Conservation (phyloP, 2,113 vertebrate genomes). For the Salvelinus fontinalis region DNA sequence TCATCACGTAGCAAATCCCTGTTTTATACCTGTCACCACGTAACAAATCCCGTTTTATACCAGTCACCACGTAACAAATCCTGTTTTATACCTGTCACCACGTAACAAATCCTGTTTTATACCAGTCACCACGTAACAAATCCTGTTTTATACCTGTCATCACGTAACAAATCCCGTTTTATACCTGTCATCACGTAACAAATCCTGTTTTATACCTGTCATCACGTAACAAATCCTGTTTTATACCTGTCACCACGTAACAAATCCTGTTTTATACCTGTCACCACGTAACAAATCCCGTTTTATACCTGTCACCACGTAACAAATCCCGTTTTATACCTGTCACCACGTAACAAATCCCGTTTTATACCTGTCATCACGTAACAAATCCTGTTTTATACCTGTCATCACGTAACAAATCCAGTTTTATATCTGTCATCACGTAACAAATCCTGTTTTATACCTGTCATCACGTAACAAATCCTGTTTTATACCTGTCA, state of each 20-base stretch:
- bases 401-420: conserved; percentile 19
- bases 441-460: conserved; percentile 31
- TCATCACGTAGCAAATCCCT: too few relatives aligned
- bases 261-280: conserved; percentile 10
- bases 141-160: conserved; percentile 5
- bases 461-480: conserved; percentile 10
- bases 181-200: neutral
- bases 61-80: conserved; percentile 1
- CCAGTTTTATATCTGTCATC: conserved; percentile 7
- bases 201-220: conserved; percentile 7
- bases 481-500: conserved; percentile 20
- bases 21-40: too few relatives aligned
- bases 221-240: neutral
- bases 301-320: neutral
- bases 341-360: conserved; percentile 25
- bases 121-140: neutral
- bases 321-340: conserved; percentile 31
- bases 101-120: conserved; percentile 5
- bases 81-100: neutral
- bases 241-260: neutral
- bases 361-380: conserved; percentile 1
- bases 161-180: neutral
- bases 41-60: too few relatives aligned
- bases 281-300: neutral
- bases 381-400: conserved; percentile 32